Conservation (phyloP, 2,888 invertebrate species). For the Pseudanteris insignis region DNA sequence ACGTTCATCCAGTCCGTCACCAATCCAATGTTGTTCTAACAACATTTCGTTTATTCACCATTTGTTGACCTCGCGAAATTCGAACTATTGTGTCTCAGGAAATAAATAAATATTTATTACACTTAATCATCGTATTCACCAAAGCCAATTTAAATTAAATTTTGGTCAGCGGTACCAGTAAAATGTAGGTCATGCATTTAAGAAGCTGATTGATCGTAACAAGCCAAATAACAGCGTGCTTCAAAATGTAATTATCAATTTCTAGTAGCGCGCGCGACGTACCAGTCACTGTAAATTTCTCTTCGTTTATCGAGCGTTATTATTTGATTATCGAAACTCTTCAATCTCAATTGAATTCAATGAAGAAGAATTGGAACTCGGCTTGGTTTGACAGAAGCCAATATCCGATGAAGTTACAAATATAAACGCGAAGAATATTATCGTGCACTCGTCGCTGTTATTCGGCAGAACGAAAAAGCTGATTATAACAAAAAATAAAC, state of each 20-base stretch:
- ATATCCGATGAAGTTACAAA: conserved; percentile 6
- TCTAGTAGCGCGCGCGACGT: neutral
- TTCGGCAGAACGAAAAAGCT: too few species aligned
- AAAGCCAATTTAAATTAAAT: conserved; percentile 5
- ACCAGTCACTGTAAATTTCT: neutral
- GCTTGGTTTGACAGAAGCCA: neutral
- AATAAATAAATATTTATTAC: too few species aligned
- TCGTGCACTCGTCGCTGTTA: neutral
- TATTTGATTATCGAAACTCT: neutral
- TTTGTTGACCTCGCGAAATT: too few species aligned
- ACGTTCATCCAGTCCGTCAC: too few species aligned
- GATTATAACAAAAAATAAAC: neutral
- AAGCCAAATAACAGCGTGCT: neutral
- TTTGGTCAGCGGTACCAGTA: neutral
- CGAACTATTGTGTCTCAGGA: too few species aligned
- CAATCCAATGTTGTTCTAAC: too few species aligned
- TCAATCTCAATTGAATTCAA: neutral
- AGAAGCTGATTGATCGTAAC: conserved; percentile 6
- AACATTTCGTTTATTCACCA: too few species aligned
- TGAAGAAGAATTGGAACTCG: neutral
- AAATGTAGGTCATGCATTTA: conserved; percentile 12
- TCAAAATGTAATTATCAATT: conserved; percentile 2
- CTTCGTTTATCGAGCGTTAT: neutral
- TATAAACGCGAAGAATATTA: conserved; percentile 1
- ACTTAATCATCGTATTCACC: too few species aligned